Base-by-base conservation (phyloP, 1,140 invertebrate genomes). In the Drosophila sucinea region DNA sequence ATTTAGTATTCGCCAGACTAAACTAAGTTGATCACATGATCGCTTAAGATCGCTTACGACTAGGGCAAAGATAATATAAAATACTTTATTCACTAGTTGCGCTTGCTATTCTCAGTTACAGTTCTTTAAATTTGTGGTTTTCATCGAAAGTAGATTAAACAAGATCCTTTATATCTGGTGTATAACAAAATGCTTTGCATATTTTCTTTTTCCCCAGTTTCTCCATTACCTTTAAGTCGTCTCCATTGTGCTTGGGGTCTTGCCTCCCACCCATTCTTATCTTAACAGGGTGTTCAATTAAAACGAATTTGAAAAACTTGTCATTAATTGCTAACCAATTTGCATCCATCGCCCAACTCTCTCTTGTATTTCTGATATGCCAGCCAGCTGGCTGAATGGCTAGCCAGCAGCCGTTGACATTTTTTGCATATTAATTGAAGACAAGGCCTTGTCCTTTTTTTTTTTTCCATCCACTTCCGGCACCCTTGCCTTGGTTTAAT, bases 351-450 rank as follows among this genome's bases (percentile, higher is more conserved):
- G 62, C 57, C 62, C 25, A 77, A 71, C 65, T 67, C 69, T 77
- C 67, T 54, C 55, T 67, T 72, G 60, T 64, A 47, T 11, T 60
- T 25, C 56, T 47, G 55, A 41, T 32, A 35, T 70, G 32, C 51
- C 72, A 74, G 61, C 65, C 70, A 84, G 81, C 81, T 81, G 82
- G 17, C 17, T 17, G 17, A 0, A 0, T 17, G 17, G 81, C 60
- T 79, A 60, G 70, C 78, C 76, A 67, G 51, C 69, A 61, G 76
- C 72, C 71, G 72, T 70, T 74, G 84, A 84, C 84, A 89, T 89
- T 89, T 87, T 89, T 72, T 84, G 84, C 84, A 89, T 89, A 89
- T 89, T 89, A 89, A 89, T 89, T 89, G 77, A 89, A 80, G 80
- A 80, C 77, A 80, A 72, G 73, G 62, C 66, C 69, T 68, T 73